Percentiles rank a stretch among this genome's conserved stretches.
These are phyloP conservation scores for Hylaeus volcanicus DNA, from an alignment of 1,140 invertebrate species.

Conservation along the genomic window DNA sequence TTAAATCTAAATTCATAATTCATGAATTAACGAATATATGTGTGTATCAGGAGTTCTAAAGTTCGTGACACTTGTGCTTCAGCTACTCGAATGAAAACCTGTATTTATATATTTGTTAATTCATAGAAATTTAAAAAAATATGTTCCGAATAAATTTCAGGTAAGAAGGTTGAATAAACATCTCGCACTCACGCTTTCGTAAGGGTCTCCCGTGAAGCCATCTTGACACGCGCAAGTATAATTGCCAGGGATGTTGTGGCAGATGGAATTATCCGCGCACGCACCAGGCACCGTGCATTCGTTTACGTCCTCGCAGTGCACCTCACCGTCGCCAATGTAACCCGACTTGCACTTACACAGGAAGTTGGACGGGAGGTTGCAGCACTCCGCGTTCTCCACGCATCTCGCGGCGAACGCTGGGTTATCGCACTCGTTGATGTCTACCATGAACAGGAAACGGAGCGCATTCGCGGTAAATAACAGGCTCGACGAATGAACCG, in stretches of 20 bases:
- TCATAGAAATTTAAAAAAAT: too few species aligned
- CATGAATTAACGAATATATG: too few species aligned
- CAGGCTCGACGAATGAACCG: neutral
- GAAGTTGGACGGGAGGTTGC: slow-evolving; percentile 95
- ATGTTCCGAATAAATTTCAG: too few species aligned
- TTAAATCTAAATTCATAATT: too few species aligned
- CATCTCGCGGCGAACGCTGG: slow-evolving; percentile 90
- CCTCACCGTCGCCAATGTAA: slow-evolving; percentile 93
- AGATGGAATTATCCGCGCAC: slow-evolving; percentile 90
- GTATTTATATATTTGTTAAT: too few species aligned
- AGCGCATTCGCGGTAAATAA: neutral
- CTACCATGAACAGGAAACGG: slow-evolving; percentile 77
- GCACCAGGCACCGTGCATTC: slow-evolving; percentile 90
- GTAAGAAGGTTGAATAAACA: too few species aligned
- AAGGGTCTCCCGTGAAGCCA: slow-evolving; percentile 93
- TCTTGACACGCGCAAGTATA: slow-evolving; percentile 92
- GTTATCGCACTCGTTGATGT: slow-evolving; percentile 96
- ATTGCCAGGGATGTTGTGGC: slow-evolving; percentile 92
- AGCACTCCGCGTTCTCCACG: slow-evolving; percentile 95
- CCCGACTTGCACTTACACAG: slow-evolving; percentile 96
- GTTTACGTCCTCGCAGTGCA: slow-evolving; percentile 92
- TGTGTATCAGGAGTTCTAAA: too few species aligned
- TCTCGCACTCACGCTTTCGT: slow-evolving; percentile 84
- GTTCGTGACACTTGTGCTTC: too few species aligned
- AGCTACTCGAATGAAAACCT: too few species aligned